Evolutionary conservation across 2,113 vertebrate genomes (phyloP).

Genomic region (Aspiorhynchus laticeps): DNA sequence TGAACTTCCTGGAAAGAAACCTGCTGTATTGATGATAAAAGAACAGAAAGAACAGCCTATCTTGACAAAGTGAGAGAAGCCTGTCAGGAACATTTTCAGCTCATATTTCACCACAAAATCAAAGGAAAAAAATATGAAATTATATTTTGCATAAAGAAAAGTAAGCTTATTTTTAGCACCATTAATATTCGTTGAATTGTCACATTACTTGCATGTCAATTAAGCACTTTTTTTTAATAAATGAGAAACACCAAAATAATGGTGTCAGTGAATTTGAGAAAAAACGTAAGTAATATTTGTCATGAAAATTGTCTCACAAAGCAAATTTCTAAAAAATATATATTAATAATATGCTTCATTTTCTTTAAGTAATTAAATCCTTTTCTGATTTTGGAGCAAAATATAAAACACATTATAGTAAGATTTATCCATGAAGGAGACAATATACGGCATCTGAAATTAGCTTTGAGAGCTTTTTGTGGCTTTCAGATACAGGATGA

Average conservation of each 20-base stretch:
- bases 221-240: not conserved
- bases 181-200: not conserved
- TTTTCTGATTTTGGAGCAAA: not conserved
- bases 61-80: conserved; percentile 13
- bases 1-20: conserved; percentile 27
- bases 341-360: not conserved
- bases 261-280: not conserved
- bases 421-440: not conserved
- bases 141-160: not conserved
- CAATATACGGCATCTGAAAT: not conserved
- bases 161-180: not conserved
- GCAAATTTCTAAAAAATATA: not conserved
- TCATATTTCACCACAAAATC: not conserved
- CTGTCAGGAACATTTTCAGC: not conserved
- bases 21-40: conserved; percentile 26
- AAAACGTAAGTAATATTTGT: not conserved
- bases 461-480: not conserved
- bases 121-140: not conserved
- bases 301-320: not conserved
- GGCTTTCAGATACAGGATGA: not conserved
- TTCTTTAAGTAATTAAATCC: not conserved
- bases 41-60: not conserved
- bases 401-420: not conserved
- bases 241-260: not conserved
- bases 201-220: not conserved